Evolutionary conservation across 1,140 invertebrate species (phyloP), one percentile per base, ranked within the genome.

Genomic region (Drosophila melanogaster): DNA sequence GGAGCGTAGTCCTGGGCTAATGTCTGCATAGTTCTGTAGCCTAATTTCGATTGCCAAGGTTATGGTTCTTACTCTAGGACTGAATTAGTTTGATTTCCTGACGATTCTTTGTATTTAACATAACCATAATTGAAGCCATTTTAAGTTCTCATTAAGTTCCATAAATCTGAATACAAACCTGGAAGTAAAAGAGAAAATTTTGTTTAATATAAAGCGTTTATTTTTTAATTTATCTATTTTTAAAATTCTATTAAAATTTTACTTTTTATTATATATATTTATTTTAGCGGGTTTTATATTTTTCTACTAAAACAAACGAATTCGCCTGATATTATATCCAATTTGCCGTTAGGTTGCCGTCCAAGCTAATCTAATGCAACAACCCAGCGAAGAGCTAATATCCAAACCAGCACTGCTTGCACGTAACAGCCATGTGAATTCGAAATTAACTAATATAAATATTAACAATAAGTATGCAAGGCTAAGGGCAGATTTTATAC

Each of bases 31-130:
- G 61, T 78, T 78, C 14, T 35, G 46, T 59, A 69, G 57, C 59
- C 85, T 79, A 83, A 74, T 78, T 78, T 81, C 74, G 74, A 86
- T 79, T 76, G 81, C 47, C 81, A 86, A 86, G 81, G 81, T 86
- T 86, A 65, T 75, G 14, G 43, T 43, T 0, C 3, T 11, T 37
- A 57, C 49, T 58, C 61, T 64, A 5, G 14, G 19, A 2, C 11
- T 35, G 12, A 64, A 58, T 49, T 61, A 38, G 50, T 11, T 37
- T 17, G 11, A 26, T 37, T 22, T 26, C 7, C n/a, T 24, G 14
- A 22, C 17, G 24, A 6, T 11, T 26, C 11, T 14, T 6, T 19
- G 41, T 14, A 3, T 33, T 43, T 59, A 64, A 77, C 77, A 55
- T 85, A 81, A 75, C 83, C 49, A 44, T 50, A 40, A 41, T 50